Conservation (phyloP, 1,140 invertebrate genomes). For the Dolichoris vasculosae region DNA sequence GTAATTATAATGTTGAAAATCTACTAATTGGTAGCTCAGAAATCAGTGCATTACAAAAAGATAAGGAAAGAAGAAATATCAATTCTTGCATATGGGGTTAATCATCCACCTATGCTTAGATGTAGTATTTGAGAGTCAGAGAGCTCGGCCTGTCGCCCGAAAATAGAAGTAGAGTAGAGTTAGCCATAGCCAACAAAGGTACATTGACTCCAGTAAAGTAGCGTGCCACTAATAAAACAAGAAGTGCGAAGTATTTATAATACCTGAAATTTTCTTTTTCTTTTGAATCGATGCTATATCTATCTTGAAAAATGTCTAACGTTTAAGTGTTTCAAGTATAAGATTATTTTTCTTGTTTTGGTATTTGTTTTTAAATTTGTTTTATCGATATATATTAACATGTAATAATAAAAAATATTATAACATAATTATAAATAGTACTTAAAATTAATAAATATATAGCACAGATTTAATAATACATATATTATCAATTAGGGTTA, state of each 20-base stretch:
- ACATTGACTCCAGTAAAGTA: constrained; percentile 33
- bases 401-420: no score
- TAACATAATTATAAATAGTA: no score
- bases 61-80: neutral
- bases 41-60: neutral
- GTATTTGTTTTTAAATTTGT: no score
- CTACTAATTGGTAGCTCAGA: no score
- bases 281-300: neutral
- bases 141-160: neutral
- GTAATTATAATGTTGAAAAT: no score
- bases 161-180: constrained; percentile 24
- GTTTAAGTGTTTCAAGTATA: neutral
- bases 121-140: neutral
- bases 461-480: no score
- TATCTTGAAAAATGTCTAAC: neutral
- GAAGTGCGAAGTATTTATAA: constrained; percentile 32
- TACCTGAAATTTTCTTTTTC: neutral
- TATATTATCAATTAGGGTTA: no score
- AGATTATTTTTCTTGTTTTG: neutral
- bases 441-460: no score
- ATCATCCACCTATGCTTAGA: neutral
- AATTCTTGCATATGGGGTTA: neutral
- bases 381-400: no score
- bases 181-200: constrained; percentile 22
- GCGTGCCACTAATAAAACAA: constrained; percentile 26